These are phyloP conservation scores for Whitmania pigra DNA, from an alignment of 1,140 invertebrate genomes.

Conservation along the genomic window DNA sequence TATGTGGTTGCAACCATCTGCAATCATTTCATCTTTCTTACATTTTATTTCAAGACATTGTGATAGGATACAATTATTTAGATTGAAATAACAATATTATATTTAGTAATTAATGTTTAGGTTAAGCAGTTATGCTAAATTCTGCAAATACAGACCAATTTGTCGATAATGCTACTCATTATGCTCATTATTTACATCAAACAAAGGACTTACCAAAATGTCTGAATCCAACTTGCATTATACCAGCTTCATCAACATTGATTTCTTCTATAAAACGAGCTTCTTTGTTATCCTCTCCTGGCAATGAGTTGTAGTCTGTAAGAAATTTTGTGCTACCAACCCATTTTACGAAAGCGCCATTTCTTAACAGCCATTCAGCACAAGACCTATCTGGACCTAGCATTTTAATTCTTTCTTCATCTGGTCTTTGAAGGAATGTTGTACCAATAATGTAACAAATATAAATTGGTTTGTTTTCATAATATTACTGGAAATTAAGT, in stretches of 20 bases:
- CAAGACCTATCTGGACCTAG: constrained; percentile 72
- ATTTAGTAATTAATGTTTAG: no score
- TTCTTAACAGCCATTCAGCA: constrained; percentile 74
- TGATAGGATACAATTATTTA: no score
- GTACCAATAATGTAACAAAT: neutral
- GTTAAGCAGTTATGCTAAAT: no score
- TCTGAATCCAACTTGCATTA: constrained; percentile 63
- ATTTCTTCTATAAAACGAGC: constrained; percentile 53
- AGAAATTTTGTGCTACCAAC: constrained; percentile 45
- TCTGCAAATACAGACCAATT: no score
- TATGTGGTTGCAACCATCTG: constrained; percentile 51
- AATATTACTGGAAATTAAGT: no score
- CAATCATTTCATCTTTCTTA: no score
- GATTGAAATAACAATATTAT: no score
- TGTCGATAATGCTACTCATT: no score
- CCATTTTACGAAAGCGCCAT: constrained; percentile 64
- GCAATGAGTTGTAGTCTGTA: constrained; percentile 59
- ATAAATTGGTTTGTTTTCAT: no score
- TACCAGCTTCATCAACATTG: constrained; percentile 60
- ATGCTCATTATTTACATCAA: no score
- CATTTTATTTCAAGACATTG: no score
- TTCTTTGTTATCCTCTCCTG: constrained; percentile 38
- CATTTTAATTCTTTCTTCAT: constrained; percentile 53
- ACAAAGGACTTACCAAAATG: constrained; percentile 52
- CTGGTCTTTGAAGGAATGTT: constrained; percentile 46